A percentile compares a stretch with the other conserved stretches of the same genome.
These are phyloP conservation scores for Drosophila rufa DNA, from an alignment of 1,140 invertebrate genomes.

Conservation along the genomic window DNA sequence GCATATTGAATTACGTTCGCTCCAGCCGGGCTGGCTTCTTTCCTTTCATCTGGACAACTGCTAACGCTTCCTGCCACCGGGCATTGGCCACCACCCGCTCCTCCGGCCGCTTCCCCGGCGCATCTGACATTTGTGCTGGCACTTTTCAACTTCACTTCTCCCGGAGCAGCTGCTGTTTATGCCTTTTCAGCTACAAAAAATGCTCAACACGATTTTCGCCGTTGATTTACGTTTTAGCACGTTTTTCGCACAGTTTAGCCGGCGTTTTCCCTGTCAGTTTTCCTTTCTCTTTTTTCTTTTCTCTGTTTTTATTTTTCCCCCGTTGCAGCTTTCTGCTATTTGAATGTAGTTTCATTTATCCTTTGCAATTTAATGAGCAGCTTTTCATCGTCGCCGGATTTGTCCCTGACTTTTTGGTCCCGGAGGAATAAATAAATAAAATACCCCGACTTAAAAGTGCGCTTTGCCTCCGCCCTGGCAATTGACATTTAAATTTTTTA, in stretches of 20 bases:
- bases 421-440: conserved; percentile 24
- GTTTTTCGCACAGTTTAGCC: conserved; percentile 72
- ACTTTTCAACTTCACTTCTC: conserved; percentile 55
- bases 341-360: conserved; percentile 52
- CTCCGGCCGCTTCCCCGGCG: conserved; percentile 1
- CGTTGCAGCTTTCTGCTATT: conserved; percentile 54
- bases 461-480: conserved; percentile 1
- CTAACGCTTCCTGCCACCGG: conserved; percentile 28
- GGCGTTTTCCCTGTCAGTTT: conserved; percentile 12
- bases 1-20: conserved; percentile 79
- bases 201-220: conserved; percentile 79
- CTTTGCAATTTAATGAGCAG: conserved; percentile 73
- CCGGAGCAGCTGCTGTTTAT: conserved; percentile 36
- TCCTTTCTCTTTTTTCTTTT: conserved; percentile 11
- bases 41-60: conserved; percentile 38
- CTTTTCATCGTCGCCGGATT: conserved; percentile 56
- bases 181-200: conserved; percentile 66
- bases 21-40: conserved; percentile 1
- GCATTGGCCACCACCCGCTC: conserved; percentile 12
- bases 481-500: conserved; percentile 36
- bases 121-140: conserved; percentile 40
- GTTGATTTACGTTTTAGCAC: conserved; percentile 84
- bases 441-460: conserved; percentile 23
- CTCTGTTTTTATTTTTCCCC: conserved; percentile 42
- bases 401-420: conserved; percentile 41